These are phyloP conservation scores for Eunapius fragilis DNA, from an alignment of 37 sponge, comb jelly and placozoan genomes.

Conservation along the genomic window DNA sequence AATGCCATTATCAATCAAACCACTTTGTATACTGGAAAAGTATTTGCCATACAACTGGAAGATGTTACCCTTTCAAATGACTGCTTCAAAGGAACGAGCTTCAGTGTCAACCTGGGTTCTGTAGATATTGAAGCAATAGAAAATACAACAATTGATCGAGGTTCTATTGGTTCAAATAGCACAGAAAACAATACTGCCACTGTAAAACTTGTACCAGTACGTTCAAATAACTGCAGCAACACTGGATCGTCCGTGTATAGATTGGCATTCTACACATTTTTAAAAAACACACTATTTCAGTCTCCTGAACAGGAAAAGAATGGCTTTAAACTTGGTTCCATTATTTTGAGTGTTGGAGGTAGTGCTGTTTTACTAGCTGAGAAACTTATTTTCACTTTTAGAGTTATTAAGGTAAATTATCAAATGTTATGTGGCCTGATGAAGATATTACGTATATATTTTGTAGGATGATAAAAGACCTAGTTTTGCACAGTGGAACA, in stretches of 20 bases:
- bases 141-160: background rate
- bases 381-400: background rate
- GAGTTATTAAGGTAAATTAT: background rate
- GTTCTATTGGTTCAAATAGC: background rate
- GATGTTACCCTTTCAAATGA: slow-evolving; percentile 2
- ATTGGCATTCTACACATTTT: background rate
- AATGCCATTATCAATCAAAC: background rate
- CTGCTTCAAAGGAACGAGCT: slow-evolving; percentile 8
- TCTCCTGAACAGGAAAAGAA: background rate
- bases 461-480: slow-evolving; percentile 80
- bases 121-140: background rate
- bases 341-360: background rate
- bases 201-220: background rate
- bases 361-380: background rate
- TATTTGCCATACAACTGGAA: slow-evolving; percentile 44
- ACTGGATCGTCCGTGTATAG: background rate
- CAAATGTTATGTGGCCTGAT: too few relatives aligned
- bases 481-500: slow-evolving; percentile 49
- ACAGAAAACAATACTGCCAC: background rate
- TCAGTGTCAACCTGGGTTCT: slow-evolving; percentile 42
- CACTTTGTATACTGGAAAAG: background rate
- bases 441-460: too few relatives aligned
- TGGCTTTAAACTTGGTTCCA: background rate
- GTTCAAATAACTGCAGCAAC: background rate
- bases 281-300: background rate